phyloP scores from a whole-genome alignment of 2,888 invertebrate species.

The Linhomoeus sp. region DNA sequence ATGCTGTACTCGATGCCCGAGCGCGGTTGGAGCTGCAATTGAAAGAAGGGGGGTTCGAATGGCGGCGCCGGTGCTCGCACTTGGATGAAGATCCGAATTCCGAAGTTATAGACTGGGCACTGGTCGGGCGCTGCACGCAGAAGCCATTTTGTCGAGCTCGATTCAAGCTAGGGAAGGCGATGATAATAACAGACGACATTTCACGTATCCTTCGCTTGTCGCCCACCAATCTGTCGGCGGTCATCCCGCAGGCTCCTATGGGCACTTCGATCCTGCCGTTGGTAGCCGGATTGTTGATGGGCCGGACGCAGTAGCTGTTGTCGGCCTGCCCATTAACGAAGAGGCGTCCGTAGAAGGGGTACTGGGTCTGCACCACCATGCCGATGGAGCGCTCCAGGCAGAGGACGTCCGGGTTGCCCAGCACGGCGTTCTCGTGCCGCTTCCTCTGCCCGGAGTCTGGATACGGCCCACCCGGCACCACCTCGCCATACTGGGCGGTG shows the following conservation, averaged over 20 bases:
- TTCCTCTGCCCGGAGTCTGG: too few relatives aligned
- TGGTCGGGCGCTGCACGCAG: too few relatives aligned
- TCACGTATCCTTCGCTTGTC: not conserved
- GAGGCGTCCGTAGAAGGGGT: slow-evolving; percentile 2
- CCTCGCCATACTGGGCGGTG: too few relatives aligned
- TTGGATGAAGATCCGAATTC: too few relatives aligned
- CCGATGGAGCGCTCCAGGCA: not conserved
- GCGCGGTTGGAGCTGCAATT: not conserved
- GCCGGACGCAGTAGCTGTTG: not conserved
- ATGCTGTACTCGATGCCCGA: slow-evolving; percentile 1
- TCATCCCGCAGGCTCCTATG: not conserved
- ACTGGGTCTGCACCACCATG: not conserved
- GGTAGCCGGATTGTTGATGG: not conserved
- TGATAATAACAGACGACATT: too few relatives aligned
- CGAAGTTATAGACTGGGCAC: too few relatives aligned
- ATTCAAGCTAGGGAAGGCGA: too few relatives aligned
- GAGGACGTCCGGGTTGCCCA: not conserved
- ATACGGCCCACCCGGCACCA: too few relatives aligned
- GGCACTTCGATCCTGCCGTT: not conserved
- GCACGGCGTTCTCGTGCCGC: too few relatives aligned
- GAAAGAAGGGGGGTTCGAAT: too few relatives aligned
- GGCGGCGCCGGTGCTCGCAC: too few relatives aligned
- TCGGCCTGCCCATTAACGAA: slow-evolving; percentile 1
- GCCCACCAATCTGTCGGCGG: not conserved
- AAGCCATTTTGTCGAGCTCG: not conserved